phyloP scores from a whole-genome alignment of 2,888 invertebrate species.

The Agriopis marginaria region DNA sequence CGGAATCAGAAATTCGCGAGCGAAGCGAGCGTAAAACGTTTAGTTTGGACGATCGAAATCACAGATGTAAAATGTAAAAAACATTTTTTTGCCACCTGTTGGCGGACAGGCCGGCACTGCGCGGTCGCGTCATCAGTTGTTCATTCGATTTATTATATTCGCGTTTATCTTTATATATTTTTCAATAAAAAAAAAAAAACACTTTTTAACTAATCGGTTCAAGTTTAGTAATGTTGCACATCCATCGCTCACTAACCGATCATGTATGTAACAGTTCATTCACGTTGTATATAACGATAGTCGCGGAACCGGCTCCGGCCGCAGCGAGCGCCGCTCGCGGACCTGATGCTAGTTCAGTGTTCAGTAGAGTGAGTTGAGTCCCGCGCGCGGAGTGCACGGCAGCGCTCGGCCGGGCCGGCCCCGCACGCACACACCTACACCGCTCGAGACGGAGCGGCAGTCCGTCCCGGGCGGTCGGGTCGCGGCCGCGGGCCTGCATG shows the following conservation, averaged over 20 bases:
- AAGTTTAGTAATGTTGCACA: neutral
- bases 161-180: too few relatives aligned
- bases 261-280: slow-evolving; percentile 1
- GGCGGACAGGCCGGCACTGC: neutral
- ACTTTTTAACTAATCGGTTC: neutral
- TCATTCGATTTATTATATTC: neutral
- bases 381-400: neutral
- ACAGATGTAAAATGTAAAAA: too few relatives aligned
- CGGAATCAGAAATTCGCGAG: too few relatives aligned
- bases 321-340: neutral
- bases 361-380: too few relatives aligned
- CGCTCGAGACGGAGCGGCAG: slow-evolving; percentile 1
- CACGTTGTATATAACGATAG: slow-evolving; percentile 9
- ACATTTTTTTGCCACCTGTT: too few relatives aligned
- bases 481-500: slow-evolving; percentile 60
- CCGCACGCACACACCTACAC: neutral
- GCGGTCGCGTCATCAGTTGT: neutral
- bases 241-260: neutral
- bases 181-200: too few relatives aligned
- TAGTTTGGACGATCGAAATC: too few relatives aligned
- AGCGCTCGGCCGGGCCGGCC: neutral
- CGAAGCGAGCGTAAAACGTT: too few relatives aligned
- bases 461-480: slow-evolving; percentile 47
- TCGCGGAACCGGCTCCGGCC: neutral
- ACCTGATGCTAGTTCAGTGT: too few relatives aligned